A percentile compares a stretch with the other conserved stretches of the same genome.
These are phyloP conservation scores for Petrocephalus sullivani DNA, from an alignment of 2,797 vertebrate genomes.

Conservation along the genomic window DNA sequence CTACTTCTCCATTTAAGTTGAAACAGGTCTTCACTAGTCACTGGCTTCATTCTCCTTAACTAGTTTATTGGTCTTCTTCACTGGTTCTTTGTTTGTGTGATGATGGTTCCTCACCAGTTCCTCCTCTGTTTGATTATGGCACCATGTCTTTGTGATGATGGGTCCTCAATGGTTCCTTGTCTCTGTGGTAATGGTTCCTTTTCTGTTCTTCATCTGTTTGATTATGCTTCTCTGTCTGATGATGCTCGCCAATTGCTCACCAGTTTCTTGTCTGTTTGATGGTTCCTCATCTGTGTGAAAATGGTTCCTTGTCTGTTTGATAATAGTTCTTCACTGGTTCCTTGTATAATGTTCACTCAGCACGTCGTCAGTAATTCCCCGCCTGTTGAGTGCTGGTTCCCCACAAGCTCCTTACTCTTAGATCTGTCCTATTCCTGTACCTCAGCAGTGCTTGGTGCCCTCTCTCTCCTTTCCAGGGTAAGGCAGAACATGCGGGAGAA, in stretches of 20 bases:
- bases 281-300: not conserved
- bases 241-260: not conserved
- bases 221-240: not conserved
- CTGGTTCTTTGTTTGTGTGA: not conserved
- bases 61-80: not conserved
- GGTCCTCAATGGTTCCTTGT: no score
- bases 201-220: not conserved
- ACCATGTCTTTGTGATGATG: not conserved
- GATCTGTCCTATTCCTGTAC: not conserved
- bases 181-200: not conserved
- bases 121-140: not conserved
- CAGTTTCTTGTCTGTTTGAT: not conserved
- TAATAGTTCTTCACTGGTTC: not conserved
- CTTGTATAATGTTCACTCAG: not conserved
- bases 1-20: not conserved
- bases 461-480: slow-evolving; percentile 57
- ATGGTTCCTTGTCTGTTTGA: not conserved
- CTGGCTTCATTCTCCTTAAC: not conserved
- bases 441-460: not conserved
- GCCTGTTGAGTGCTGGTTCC: not conserved
- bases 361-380: not conserved
- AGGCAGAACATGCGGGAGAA: slow-evolving; percentile 89
- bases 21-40: not conserved
- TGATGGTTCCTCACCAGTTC: not conserved
- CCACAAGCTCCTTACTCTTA: no score